phyloP scores from a whole-genome alignment of 2,113 vertebrate genomes.

The Suricata suricatta region DNA sequence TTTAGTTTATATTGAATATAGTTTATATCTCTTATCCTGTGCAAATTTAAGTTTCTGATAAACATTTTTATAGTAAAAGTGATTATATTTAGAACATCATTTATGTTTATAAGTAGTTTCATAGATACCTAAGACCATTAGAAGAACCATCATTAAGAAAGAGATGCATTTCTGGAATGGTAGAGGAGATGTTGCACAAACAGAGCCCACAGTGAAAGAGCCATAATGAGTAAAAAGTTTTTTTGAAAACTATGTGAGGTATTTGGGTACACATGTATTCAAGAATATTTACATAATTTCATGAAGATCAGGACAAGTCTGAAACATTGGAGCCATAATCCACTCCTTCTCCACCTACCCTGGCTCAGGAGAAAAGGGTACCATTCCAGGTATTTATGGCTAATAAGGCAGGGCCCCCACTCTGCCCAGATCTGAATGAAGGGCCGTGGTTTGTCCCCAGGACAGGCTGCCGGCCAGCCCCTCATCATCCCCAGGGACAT shows the following conservation, averaged over 20 bases:
- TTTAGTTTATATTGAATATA: neutral
- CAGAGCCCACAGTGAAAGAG: neutral
- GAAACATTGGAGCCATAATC: neutral
- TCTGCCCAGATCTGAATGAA: neutral
- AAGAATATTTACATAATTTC: neutral
- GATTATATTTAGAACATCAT: neutral
- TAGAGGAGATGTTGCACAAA: neutral
- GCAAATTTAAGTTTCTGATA: neutral
- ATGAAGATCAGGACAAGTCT: neutral
- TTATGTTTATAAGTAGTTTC: neutral
- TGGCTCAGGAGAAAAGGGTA: no score
- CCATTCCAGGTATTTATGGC: neutral
- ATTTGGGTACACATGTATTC: neutral
- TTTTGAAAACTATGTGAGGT: neutral
- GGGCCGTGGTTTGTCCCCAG: neutral
- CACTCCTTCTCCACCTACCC: neutral
- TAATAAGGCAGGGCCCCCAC: neutral
- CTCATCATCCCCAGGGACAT: neutral
- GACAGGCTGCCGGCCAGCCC: accelerated
- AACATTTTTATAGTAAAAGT: neutral
- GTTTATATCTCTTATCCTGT: neutral
- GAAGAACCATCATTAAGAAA: neutral
- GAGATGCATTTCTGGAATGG: neutral
- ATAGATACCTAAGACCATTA: neutral
- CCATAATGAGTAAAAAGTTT: neutral